Evolutionary conservation across 2,888 invertebrate genomes (phyloP).

Genomic region (Thymelicus lineola): DNA sequence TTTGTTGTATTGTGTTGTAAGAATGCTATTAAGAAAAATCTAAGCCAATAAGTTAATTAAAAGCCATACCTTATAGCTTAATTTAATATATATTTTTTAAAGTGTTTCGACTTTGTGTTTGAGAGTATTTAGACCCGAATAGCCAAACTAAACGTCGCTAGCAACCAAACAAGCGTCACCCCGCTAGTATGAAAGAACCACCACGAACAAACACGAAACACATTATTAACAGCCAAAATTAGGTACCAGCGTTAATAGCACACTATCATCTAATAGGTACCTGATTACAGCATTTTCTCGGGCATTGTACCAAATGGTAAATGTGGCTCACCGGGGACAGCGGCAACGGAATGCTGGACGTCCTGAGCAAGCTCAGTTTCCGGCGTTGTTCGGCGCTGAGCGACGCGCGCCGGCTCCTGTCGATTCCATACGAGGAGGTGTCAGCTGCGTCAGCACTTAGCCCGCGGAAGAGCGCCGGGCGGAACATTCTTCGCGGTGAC

Average conservation of each 20-base stretch:
- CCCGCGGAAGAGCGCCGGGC: constrained; percentile 70
- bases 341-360: constrained; percentile 70
- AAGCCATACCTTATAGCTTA: too few species aligned
- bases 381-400: constrained; percentile 76
- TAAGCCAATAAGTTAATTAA: too few species aligned
- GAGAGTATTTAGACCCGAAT: too few species aligned
- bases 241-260: constrained; percentile 32
- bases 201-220: constrained; percentile 1
- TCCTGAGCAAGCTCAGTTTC: constrained; percentile 72
- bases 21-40: too few species aligned
- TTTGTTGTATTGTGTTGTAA: too few species aligned
- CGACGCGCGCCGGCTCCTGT: constrained; percentile 79
- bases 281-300: constrained; percentile 82
- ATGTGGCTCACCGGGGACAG: constrained; percentile 84
- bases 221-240: constrained; percentile 31
- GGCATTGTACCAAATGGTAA: constrained; percentile 84
- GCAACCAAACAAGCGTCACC: neutral
- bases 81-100: too few species aligned
- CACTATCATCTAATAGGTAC: constrained; percentile 55
- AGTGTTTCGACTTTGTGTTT: too few species aligned
- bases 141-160: neutral
- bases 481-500: constrained; percentile 61
- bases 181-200: constrained; percentile 37
- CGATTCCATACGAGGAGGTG: constrained; percentile 66
- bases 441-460: constrained; percentile 70